Evolutionary conservation across 2,888 invertebrate genomes (phyloP).

Genomic region (Azorinus chamasolen): DNA sequence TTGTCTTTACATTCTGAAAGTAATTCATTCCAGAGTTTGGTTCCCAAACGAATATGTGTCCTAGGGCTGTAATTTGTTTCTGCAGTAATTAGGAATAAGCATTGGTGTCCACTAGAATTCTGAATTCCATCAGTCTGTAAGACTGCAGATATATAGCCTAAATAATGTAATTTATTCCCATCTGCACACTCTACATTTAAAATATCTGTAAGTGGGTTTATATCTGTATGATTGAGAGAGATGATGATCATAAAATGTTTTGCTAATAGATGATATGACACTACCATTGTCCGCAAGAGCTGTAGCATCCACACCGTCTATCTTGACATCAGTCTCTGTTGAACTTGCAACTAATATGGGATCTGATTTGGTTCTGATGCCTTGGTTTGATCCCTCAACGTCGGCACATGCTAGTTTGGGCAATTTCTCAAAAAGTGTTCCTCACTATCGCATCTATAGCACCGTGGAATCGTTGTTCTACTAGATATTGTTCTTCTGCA

Average conservation of each 20-base stretch:
- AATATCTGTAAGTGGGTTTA: background rate
- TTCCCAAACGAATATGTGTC: too few relatives aligned
- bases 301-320: constrained; percentile 5
- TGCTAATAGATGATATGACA: too few relatives aligned
- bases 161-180: constrained; percentile 28
- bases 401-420: constrained; percentile 6
- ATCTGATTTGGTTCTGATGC: background rate
- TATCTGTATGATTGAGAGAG: too few relatives aligned
- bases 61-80: too few relatives aligned
- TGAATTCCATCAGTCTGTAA: too few relatives aligned
- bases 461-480: background rate
- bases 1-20: too few relatives aligned
- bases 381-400: constrained; percentile 10
- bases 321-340: constrained; percentile 11
- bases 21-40: too few relatives aligned
- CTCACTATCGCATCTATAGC: constrained; percentile 10
- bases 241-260: too few relatives aligned
- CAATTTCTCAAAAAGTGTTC: constrained; percentile 14
- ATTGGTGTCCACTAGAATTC: too few relatives aligned
- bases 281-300: constrained; percentile 33
- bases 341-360: constrained; percentile 34
- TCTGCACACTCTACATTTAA: constrained; percentile 1
- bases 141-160: constrained; percentile 17
- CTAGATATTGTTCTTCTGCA: background rate
- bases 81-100: too few relatives aligned